Percentiles rank a stretch among this genome's conserved stretches.
These are phyloP conservation scores for Diorhabda carinulata DNA, from an alignment of 1,140 invertebrate species.

Conservation along the genomic window DNA sequence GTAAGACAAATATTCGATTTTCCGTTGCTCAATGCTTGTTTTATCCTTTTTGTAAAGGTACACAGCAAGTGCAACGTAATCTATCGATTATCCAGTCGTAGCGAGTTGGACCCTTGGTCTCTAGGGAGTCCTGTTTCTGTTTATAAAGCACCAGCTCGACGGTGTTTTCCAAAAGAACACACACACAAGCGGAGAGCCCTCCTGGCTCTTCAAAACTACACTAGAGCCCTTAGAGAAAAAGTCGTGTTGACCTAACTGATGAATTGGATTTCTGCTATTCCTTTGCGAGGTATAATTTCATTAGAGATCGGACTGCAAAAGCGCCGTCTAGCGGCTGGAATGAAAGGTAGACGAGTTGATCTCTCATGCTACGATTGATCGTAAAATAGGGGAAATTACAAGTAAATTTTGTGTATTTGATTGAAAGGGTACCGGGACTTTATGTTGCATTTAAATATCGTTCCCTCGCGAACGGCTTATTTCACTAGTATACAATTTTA, in stretches of 20 bases:
- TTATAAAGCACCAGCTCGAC: conserved; percentile 34
- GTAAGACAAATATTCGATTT: no score
- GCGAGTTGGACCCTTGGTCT: conserved; percentile 34
- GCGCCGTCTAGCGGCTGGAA: not conserved
- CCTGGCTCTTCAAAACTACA: not conserved
- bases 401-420: no score
- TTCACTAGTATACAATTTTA: no score
- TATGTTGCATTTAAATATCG: no score
- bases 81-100: conserved; percentile 22
- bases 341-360: not conserved
- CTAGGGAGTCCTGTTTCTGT: conserved; percentile 38
- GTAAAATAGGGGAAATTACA: not conserved
- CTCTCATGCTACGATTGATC: not conserved
- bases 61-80: conserved; percentile 4
- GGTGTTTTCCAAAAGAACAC: conserved; percentile 31
- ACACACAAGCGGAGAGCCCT: conserved; percentile 18
- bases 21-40: not conserved
- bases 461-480: no score
- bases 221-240: not conserved
- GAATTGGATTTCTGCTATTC: conserved; percentile 10
- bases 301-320: not conserved
- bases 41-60: not conserved
- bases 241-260: conserved; percentile 11
- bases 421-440: no score
- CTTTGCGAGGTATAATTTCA: conserved; percentile 11